Base-by-base conservation (phyloP, 2,888 invertebrate genomes). In the Platynereis dumerilii region DNA sequence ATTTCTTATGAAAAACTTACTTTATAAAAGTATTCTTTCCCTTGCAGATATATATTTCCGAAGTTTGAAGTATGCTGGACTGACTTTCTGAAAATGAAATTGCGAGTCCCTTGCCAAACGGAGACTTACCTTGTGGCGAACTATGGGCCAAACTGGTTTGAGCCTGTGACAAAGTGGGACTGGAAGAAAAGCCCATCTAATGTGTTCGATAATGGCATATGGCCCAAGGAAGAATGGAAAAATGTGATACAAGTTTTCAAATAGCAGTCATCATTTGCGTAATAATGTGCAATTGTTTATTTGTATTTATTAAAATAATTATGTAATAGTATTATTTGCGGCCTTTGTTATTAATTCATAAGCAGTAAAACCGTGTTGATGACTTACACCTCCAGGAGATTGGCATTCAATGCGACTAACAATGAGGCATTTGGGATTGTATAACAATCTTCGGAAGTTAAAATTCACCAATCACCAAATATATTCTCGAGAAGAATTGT, bases 111-210 rank as follows among this genome's bases (percentile, higher is more conserved):
- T 1, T 88, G 87, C 75, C 83, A 86, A 48, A 84, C 86, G 15
- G 64, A 82, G 59, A 72, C 81, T 0, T 87, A 87, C 70, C 83
- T 87, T 57, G 76, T 80, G 66, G 86, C 87, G 5, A 87, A 87
- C 76, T 87, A 87, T 74, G 87, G 87, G 0, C 72, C 76, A 1
- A 77, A 85, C 59, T 87, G 87, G 87, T 78, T 80, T 69, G 75
- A 77, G 44, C 87, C 87, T n/a, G 80, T 85, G 3, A 80, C 77
- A 60, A 64, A 78, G 1, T 87, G 87, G 87, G 86, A 87, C 74
- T 87, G 87, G 87, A 87, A 86, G 73, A 78, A 75, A 48, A 86
- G 86, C 75, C 87, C 87, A 20, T 78, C 84, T 52, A 87, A 87
- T 78, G 87, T 87, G 2, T 68, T 74, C 68, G 81, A 82, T 44